Conservation (phyloP, 2,888 invertebrate genomes). For the Rhyacophila evoluta region DNA sequence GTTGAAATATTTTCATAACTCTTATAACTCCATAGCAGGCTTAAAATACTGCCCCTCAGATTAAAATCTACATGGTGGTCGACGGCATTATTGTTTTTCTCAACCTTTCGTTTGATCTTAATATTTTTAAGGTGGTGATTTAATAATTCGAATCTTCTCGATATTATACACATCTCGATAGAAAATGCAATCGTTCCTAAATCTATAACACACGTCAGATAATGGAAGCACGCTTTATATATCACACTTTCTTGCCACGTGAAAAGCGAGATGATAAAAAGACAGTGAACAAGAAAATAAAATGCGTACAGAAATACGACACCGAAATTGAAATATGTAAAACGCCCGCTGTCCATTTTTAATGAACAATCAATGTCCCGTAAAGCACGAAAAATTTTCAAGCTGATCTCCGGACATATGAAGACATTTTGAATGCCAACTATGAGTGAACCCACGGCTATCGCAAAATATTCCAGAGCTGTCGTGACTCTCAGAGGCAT, state of each 20-base stretch:
- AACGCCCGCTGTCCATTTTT: background rate
- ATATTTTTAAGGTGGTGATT: constrained; percentile 27
- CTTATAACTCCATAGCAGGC: constrained; percentile 28
- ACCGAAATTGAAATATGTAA: constrained; percentile 27
- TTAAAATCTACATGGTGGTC: constrained; percentile 23
- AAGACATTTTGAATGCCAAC: background rate
- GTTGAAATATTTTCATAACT: background rate
- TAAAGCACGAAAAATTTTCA: background rate
- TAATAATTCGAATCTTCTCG: constrained; percentile 29
- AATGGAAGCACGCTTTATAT: background rate
- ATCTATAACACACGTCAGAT: background rate
- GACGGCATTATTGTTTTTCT: background rate
- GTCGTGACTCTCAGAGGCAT: background rate
- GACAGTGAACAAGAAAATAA: background rate
- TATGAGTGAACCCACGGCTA: background rate
- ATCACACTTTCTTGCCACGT: background rate
- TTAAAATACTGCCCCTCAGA: constrained; percentile 28
- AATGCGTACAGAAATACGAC: background rate
- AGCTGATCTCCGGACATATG: background rate
- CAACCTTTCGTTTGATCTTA: background rate
- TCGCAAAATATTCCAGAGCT: background rate
- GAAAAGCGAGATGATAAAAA: background rate
- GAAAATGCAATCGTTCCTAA: constrained; percentile 10
- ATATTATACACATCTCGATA: background rate
- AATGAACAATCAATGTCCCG: constrained; percentile 19